A percentile compares a stretch with the other conserved stretches of the same genome.
phyloP scores from a whole-genome alignment of 2,888 invertebrate genomes.

The Scelioninae gen. 1 region DNA sequence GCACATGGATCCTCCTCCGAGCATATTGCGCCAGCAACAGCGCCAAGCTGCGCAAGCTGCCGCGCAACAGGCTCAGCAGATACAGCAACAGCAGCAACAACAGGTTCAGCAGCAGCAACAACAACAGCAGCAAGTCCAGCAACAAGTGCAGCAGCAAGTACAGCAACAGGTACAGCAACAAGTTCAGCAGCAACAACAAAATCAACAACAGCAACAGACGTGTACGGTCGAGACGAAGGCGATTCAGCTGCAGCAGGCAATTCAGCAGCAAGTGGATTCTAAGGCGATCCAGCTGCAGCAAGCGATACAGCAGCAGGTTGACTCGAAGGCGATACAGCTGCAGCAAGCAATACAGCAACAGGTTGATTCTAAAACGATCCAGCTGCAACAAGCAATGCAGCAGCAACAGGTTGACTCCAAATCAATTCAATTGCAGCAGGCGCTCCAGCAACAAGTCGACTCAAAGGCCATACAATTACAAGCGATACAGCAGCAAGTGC shows the following conservation, averaged over 20 bases:
- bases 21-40: constrained; percentile 84
- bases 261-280: constrained; percentile 80
- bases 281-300: constrained; percentile 78
- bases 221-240: constrained; percentile 78
- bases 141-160: constrained; percentile 83
- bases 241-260: constrained; percentile 78
- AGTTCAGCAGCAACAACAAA: constrained; percentile 82
- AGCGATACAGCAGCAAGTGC: constrained; percentile 80
- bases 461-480: constrained; percentile 78
- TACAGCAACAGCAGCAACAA: constrained; percentile 82
- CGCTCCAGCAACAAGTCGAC: constrained; percentile 73
- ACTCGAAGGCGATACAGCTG: constrained; percentile 46
- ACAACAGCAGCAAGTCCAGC: constrained; percentile 76
- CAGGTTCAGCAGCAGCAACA: constrained; percentile 77
- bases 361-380: constrained; percentile 79
- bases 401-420: constrained; percentile 75
- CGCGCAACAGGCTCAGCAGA: constrained; percentile 81
- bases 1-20: constrained; percentile 89
- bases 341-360: too few species aligned
- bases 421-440: constrained; percentile 57
- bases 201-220: constrained; percentile 80
- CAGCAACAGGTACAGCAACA: constrained; percentile 83
- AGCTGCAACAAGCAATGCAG: constrained; percentile 78
- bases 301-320: constrained; percentile 82
- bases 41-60: constrained; percentile 83